Conservation (phyloP, 2,888 invertebrate genomes). For the Embidobia sp. region DNA sequence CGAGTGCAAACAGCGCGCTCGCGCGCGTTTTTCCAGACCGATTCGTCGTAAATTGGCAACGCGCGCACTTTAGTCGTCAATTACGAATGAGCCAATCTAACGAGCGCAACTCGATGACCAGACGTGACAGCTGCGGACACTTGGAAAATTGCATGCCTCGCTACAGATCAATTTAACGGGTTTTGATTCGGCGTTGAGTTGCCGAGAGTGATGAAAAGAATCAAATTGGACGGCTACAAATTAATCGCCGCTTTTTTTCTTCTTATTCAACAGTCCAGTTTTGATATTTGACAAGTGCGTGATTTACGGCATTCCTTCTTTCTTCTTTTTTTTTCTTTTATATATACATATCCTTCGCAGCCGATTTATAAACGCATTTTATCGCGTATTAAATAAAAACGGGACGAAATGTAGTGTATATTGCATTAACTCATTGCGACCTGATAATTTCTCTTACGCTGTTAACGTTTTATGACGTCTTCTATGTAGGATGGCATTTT, state of each 20-base stretch:
- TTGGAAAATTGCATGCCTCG: conserved; percentile 29
- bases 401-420: too few species aligned
- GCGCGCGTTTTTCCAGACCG: conserved; percentile 9
- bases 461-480: too few species aligned
- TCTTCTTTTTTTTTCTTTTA: too few species aligned
- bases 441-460: too few species aligned
- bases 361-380: too few species aligned
- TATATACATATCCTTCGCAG: too few species aligned
- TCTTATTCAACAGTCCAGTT: neutral
- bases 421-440: too few species aligned
- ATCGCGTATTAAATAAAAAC: too few species aligned
- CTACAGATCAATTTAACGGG: conserved; percentile 11
- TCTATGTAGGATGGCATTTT: too few species aligned
- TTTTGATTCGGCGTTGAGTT: conserved; percentile 17
- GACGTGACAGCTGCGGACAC: conserved; percentile 37
- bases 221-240: conserved; percentile 3
- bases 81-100: conserved; percentile 30
- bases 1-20: conserved; percentile 4
- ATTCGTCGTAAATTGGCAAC: conserved; percentile 36
- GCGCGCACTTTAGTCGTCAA: conserved; percentile 39
- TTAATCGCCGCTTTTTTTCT: neutral
- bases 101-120: conserved; percentile 30
- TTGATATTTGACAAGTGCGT: too few species aligned
- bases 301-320: too few species aligned
- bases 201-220: neutral